Evolutionary conservation across 2,888 invertebrate genomes (phyloP).

Genomic region (Agapostemon virescens): DNA sequence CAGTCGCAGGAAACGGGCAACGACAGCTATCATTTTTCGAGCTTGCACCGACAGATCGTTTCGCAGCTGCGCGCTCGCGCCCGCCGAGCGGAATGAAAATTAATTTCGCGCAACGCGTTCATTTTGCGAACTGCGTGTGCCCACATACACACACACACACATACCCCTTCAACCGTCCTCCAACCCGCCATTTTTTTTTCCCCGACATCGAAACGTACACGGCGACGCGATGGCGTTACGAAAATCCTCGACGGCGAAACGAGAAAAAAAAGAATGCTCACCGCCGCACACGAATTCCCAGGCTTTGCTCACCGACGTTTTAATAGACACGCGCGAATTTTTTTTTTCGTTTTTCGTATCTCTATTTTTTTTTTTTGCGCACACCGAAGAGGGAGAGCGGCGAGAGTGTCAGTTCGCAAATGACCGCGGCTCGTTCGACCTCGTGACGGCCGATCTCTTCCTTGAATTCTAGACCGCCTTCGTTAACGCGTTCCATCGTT

Average conservation of each 20-base stretch:
- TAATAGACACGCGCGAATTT: neutral
- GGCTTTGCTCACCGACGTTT: neutral
- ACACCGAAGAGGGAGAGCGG: neutral
- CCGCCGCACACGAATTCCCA: neutral
- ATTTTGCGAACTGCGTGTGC: conserved; percentile 1
- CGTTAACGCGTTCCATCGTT: conserved; percentile 20
- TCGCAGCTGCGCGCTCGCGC: neutral
- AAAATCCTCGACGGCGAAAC: conserved; percentile 1
- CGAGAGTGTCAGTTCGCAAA: conserved; percentile 8
- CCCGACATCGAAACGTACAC: neutral
- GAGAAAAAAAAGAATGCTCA: neutral
- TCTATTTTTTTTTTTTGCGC: neutral
- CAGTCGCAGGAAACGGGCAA: conserved; percentile 23
- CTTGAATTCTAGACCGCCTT: neutral
- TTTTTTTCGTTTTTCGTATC: neutral
- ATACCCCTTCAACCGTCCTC: neutral
- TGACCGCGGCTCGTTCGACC: conserved; percentile 24
- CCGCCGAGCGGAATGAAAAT: conserved; percentile 24
- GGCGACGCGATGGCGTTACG: neutral
- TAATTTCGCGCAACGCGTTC: conserved; percentile 28
- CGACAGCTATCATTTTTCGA: conserved; percentile 40
- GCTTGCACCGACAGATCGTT: conserved; percentile 10
- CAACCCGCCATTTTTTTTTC: neutral
- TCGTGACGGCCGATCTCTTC: neutral
- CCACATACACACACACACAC: too few species aligned